These are phyloP conservation scores for Eristalis pertinax DNA, from an alignment of 2,888 invertebrate species.

Conservation along the genomic window DNA sequence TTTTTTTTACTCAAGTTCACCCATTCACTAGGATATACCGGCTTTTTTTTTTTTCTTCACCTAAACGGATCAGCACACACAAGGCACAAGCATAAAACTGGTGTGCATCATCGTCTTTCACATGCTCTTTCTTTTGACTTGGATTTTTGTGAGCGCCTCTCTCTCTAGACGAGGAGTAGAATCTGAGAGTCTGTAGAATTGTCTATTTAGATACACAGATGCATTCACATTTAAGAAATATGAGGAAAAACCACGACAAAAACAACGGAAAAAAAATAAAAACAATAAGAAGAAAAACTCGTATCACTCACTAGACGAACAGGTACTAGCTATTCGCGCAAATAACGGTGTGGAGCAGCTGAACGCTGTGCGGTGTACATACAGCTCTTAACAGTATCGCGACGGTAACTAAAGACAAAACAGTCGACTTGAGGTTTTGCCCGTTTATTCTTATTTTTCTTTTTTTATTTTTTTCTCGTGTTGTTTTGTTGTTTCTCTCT, in stretches of 20 bases:
- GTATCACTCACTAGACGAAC: conserved; percentile 63
- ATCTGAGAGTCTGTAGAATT: conserved; percentile 30
- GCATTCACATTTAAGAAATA: conserved; percentile 24
- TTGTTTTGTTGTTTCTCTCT: conserved; percentile 44
- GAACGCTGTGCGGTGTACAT: conserved; percentile 70
- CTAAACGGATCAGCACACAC: conserved; percentile 44
- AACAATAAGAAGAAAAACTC: conserved; percentile 46
- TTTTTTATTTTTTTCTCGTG: not conserved
- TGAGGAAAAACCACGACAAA: not conserved
- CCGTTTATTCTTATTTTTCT: conserved; percentile 25
- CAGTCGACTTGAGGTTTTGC: conserved; percentile 70
- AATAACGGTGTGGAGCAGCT: conserved; percentile 69
- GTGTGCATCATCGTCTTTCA: conserved; percentile 14
- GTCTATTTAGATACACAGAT: conserved; percentile 29
- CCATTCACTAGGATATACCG: conserved; percentile 64
- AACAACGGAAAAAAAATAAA: conserved; percentile 10
- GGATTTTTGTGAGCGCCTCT: not conserved
- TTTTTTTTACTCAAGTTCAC: conserved; percentile 48
- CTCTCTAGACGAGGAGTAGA: conserved; percentile 26
- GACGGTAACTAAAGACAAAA: conserved; percentile 79
- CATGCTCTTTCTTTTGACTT: conserved; percentile 11
- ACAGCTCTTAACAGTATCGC: conserved; percentile 78
- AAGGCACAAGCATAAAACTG: conserved; percentile 18
- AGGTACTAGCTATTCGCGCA: conserved; percentile 68
- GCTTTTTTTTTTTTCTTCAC: conserved; percentile 25